A percentile compares a stretch with the other conserved stretches of the same genome.
phyloP scores from a whole-genome alignment of 2,888 invertebrate genomes.

The Caenorhabditis plicata region DNA sequence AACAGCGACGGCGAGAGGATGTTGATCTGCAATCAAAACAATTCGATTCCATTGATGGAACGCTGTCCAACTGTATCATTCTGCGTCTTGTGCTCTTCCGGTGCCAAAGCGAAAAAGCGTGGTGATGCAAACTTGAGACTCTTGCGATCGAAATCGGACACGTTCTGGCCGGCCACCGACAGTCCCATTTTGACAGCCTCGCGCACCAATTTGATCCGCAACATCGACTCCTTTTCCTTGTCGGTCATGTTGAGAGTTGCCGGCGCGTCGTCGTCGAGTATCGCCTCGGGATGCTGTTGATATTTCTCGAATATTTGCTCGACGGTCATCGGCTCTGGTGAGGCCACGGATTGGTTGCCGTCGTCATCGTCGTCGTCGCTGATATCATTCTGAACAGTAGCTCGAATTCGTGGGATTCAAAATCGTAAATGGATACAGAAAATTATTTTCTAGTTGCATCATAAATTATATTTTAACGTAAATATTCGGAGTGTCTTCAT shows the following conservation, averaged over 20 bases:
- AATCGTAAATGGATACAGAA: constrained; percentile 9
- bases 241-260: constrained; percentile 19
- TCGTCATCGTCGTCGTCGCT: constrained; percentile 1
- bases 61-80: constrained; percentile 21
- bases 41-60: no score
- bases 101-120: constrained; percentile 48
- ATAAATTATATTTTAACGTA: no score
- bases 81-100: constrained; percentile 44
- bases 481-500: no score
- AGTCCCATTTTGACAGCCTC: constrained; percentile 41
- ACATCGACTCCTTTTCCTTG: constrained; percentile 10
- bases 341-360: background rate
- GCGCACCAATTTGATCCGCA: constrained; percentile 18
- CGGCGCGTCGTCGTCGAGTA: constrained; percentile 12
- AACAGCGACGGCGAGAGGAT: constrained; percentile 56
- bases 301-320: constrained; percentile 12
- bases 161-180: constrained; percentile 37
- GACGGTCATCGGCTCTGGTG: background rate
- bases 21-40: constrained; percentile 29
- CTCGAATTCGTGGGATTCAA: constrained; percentile 5
- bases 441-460: no score
- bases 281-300: constrained; percentile 24
- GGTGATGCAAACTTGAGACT: constrained; percentile 45
- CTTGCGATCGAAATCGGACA: constrained; percentile 29
- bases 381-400: constrained; percentile 6